Base-by-base conservation (phyloP, 2,113 vertebrate genomes). In the Heterotilapia buettikoferi region DNA sequence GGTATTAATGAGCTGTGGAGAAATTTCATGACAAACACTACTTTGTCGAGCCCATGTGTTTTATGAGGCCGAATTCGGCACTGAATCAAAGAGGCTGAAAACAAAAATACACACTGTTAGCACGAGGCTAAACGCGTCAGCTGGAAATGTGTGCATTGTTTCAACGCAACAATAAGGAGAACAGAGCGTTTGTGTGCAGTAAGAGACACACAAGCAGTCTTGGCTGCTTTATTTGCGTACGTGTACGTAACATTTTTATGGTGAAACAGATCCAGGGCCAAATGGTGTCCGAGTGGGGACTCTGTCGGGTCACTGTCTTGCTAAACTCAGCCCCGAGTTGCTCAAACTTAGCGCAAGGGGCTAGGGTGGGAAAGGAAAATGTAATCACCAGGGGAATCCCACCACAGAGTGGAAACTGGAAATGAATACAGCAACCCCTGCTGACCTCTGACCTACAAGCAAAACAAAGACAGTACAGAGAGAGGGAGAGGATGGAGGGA, bases 401-500 rank as follows among this genome's bases (percentile, higher is more conserved):
- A 87, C 88, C 90, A 86, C 92, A 93, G 90, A 94, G 88, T 90
- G 92, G 93, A 94, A 95, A 95, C 90, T 94, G 89, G 93, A 96
- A 94, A 95, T 92, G 86, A 95, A 94, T 86, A 94, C 88, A 94
- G 91, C 89, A 54, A 89, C 92, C 36, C 8, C 73, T 88, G 83
- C 79, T 89, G 92, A 94, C 93, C 93, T 86, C 52, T 92, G 89
- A 92, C 88, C 92, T 52, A 57, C 14, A 90, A 93, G 68, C 88
- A 89, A 93, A 95, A 95, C 90, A 96, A 94, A 94, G 92, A 83
- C 83, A 93, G 89, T 54, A 92, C 84, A 81, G 84, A 66, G 54
- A 61, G 84, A 63, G 76, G 14, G 68, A 68, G 43, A 63, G 79
- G 83, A 80, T 52, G 33, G 80, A 84, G 85, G 84, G 52, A 84